These are phyloP conservation scores for Aeoliscus strigatus DNA, from an alignment of 2,797 vertebrate species.

Conservation along the genomic window DNA sequence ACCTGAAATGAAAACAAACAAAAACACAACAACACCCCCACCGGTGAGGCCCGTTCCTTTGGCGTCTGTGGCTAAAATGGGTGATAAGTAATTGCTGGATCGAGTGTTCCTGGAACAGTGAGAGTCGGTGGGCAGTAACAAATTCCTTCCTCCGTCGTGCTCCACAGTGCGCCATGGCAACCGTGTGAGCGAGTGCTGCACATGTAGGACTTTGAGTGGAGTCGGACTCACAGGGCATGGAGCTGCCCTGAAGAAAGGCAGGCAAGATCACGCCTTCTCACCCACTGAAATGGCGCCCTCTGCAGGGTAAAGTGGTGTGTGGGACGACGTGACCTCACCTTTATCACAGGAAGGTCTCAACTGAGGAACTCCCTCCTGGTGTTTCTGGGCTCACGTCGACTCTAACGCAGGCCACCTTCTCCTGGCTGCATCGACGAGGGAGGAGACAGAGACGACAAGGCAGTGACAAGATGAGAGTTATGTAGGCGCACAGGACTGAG, in stretches of 20 bases:
- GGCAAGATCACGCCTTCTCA: slow-evolving; percentile 18
- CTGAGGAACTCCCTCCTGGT: slow-evolving; percentile 73
- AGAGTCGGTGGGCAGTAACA: slow-evolving; percentile 35
- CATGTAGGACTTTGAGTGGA: slow-evolving; percentile 5
- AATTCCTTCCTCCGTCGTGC: slow-evolving; percentile 22
- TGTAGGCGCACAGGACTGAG: not conserved
- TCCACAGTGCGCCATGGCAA: slow-evolving; percentile 8
- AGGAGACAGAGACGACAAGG: slow-evolving; percentile 2
- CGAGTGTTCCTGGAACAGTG: slow-evolving; percentile 34
- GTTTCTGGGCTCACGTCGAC: slow-evolving; percentile 82
- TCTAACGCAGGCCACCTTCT: slow-evolving; percentile 86
- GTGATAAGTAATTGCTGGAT: slow-evolving; percentile 13
- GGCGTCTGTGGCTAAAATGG: slow-evolving; percentile 48
- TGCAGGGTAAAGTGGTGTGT: slow-evolving; percentile 19
- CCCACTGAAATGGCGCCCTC: slow-evolving; percentile 14
- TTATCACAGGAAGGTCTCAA: slow-evolving; percentile 88
- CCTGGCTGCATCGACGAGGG: slow-evolving; percentile 77
- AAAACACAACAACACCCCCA: slow-evolving; percentile 33
- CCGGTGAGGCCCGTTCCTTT: slow-evolving; percentile 58
- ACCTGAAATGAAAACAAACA: slow-evolving; percentile 29
- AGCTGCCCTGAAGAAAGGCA: slow-evolving; percentile 11
- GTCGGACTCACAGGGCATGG: slow-evolving; percentile 5
- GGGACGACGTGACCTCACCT: slow-evolving; percentile 10
- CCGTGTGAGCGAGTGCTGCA: slow-evolving; percentile 13
- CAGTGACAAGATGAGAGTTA: slow-evolving; percentile 1